Conservation (phyloP, 2,888 invertebrate species). For the Tetheella fluctuosa region DNA sequence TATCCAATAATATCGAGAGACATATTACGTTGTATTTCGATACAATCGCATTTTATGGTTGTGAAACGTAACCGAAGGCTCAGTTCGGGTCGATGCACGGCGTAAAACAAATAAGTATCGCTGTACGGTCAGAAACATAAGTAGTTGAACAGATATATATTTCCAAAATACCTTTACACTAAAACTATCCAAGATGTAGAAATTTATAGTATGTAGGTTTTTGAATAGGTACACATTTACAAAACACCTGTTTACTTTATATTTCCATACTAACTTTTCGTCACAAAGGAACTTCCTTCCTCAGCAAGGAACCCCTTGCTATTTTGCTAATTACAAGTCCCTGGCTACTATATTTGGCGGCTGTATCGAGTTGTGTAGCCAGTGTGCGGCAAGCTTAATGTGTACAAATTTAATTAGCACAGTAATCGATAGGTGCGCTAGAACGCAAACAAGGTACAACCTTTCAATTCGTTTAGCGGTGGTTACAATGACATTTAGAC, state of each 20-base stretch:
- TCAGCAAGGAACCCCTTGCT: too few relatives aligned
- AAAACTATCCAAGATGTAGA: too few relatives aligned
- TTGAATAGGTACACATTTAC: too few relatives aligned
- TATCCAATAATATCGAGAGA: neutral
- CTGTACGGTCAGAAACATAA: too few relatives aligned
- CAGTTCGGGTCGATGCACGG: neutral
- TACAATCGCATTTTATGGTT: neutral
- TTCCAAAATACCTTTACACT: too few relatives aligned
- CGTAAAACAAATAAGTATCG: neutral
- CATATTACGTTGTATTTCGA: neutral
- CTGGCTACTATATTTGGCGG: neutral
- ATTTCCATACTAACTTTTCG: too few relatives aligned
- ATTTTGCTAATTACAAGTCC: too few relatives aligned
- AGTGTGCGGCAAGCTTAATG: neutral
- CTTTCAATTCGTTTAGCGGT: constrained; percentile 7
- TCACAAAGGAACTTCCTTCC: too few relatives aligned
- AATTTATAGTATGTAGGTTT: too few relatives aligned
- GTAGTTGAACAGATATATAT: too few relatives aligned
- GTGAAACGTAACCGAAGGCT: neutral
- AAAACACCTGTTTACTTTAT: too few relatives aligned
- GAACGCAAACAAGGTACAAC: constrained; percentile 12
- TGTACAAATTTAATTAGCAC: constrained; percentile 20
- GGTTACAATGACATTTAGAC: constrained; percentile 1
- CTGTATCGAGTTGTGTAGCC: neutral
- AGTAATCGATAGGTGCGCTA: constrained; percentile 15